Conservation (phyloP, 2,797 vertebrate species). For the Gymnodraco acuticeps region DNA sequence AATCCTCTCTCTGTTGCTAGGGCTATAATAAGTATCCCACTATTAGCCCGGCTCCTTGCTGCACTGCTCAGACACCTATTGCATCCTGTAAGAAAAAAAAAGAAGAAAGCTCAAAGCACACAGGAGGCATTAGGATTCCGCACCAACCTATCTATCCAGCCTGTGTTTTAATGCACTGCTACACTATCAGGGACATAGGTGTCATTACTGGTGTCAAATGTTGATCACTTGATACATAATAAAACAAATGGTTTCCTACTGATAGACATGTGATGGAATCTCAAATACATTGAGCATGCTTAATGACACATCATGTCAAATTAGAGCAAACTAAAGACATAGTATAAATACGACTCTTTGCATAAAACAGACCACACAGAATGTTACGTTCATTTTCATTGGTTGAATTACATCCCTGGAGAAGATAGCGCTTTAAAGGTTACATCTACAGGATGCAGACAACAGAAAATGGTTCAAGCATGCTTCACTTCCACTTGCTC, state of each 20-base stretch:
- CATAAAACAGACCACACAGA: not conserved
- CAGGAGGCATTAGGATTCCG: conserved; percentile 73
- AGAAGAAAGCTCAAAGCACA: conserved; percentile 66
- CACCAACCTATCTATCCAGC: conserved; percentile 48
- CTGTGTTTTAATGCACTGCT: conserved; percentile 60
- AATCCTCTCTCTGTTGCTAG: conserved; percentile 85
- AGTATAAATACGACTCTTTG: not conserved
- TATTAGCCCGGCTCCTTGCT: conserved; percentile 74
- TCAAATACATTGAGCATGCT: conserved; percentile 30
- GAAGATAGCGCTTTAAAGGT: conserved; percentile 10
- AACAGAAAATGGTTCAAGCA: conserved; percentile 1
- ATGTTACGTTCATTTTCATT: not conserved
- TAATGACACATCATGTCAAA: conserved; percentile 19
- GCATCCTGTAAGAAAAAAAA: conserved; percentile 76
- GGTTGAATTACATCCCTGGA: not conserved
- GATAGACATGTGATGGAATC: conserved; percentile 45
- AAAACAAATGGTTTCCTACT: conserved; percentile 22
- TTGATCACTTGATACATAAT: conserved; percentile 29
- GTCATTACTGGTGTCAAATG: conserved; percentile 43
- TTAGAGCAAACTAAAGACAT: conserved; percentile 7
- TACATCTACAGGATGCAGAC: conserved; percentile 8
- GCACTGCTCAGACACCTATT: conserved; percentile 82
- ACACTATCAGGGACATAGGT: conserved; percentile 52
- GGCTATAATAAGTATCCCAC: conserved; percentile 84
- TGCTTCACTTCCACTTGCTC: conserved; percentile 15